These are phyloP conservation scores for Agrotis exclamationis DNA, from an alignment of 2,888 invertebrate species.

Conservation along the genomic window DNA sequence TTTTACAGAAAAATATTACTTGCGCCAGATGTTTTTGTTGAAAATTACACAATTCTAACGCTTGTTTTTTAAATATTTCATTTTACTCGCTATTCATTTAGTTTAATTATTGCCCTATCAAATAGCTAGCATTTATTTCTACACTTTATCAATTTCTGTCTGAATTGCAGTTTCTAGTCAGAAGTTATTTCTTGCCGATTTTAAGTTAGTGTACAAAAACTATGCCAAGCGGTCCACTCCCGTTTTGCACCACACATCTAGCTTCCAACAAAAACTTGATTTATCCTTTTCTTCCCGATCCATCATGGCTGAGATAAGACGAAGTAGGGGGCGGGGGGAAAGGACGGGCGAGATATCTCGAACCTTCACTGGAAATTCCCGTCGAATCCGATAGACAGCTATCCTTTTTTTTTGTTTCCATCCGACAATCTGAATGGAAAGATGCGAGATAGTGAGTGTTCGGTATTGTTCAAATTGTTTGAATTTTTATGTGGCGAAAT, in stretches of 20 bases:
- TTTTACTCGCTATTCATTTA: background rate
- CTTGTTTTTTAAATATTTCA: too few relatives aligned
- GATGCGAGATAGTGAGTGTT: constrained; percentile 64
- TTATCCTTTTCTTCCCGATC: constrained; percentile 83
- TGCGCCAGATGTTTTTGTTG: too few relatives aligned
- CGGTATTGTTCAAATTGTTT: constrained; percentile 60
- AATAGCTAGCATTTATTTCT: background rate
- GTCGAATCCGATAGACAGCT: constrained; percentile 68
- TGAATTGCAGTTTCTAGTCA: background rate
- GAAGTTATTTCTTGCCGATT: constrained; percentile 4
- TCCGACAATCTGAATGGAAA: constrained; percentile 67
- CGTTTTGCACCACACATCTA: constrained; percentile 67
- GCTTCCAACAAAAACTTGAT: constrained; percentile 80
- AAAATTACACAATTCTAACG: too few relatives aligned
- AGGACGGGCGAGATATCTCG: constrained; percentile 67
- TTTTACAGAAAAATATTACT: too few relatives aligned
- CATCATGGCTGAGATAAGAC: constrained; percentile 83
- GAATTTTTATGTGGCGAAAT: constrained; percentile 55
- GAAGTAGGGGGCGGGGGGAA: constrained; percentile 43
- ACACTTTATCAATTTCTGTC: background rate
- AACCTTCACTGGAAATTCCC: constrained; percentile 65
- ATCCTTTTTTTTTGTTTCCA: constrained; percentile 66
- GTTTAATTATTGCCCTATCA: background rate
- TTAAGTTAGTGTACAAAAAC: constrained; percentile 26
- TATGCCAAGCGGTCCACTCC: constrained; percentile 36